phyloP scores from a whole-genome alignment of 2,888 invertebrate species.

The Argyresthia goedartella region DNA sequence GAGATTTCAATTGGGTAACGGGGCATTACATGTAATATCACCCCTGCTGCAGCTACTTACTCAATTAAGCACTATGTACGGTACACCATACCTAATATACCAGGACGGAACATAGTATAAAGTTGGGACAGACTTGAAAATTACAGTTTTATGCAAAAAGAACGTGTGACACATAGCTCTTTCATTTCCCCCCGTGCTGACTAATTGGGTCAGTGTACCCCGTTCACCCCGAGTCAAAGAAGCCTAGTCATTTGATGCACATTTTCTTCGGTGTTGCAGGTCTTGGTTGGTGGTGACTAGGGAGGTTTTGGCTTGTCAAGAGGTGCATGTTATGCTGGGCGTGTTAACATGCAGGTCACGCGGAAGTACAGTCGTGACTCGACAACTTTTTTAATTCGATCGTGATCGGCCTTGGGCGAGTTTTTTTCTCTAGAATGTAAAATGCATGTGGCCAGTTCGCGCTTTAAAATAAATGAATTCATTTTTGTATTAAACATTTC shows the following conservation, averaged over 20 bases:
- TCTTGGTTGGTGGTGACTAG: neutral
- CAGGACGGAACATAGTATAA: too few relatives aligned
- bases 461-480: too few relatives aligned
- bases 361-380: constrained; percentile 14
- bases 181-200: neutral
- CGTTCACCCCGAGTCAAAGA: constrained; percentile 1
- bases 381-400: constrained; percentile 14
- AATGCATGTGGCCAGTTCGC: too few relatives aligned
- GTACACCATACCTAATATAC: too few relatives aligned
- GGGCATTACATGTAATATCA: too few relatives aligned
- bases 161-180: neutral
- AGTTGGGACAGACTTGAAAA: too few relatives aligned
- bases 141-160: too few relatives aligned
- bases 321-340: neutral
- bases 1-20: too few relatives aligned
- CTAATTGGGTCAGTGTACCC: constrained; percentile 3
- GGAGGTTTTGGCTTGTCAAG: neutral
- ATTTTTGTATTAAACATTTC: too few relatives aligned
- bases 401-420: constrained; percentile 7
- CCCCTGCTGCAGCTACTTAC: too few relatives aligned
- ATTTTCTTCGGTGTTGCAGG: neutral
- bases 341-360: constrained; percentile 7
- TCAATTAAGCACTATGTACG: too few relatives aligned
- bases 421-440: neutral
- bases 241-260: neutral